Evolutionary conservation across 2,888 invertebrate species (phyloP), one percentile per base, ranked within the genome.

Genomic region (Eledone cirrhosa): DNA sequence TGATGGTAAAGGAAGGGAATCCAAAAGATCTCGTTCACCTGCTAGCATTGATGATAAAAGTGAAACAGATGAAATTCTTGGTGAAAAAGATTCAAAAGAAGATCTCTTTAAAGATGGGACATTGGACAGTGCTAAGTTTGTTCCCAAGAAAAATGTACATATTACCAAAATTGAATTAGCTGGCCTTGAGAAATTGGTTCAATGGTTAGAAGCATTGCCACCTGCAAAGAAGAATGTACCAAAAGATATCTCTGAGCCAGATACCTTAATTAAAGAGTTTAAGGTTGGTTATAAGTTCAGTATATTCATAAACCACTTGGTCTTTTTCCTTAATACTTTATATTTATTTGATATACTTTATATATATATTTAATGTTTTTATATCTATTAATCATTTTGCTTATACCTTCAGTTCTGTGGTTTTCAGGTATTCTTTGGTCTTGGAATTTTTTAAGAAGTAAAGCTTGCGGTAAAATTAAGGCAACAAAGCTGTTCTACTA

Each of bases 151-250:
- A 77, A 83, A 82, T 78, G 78, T 84, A 11, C 83, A 88, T 79
- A 80, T 90, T 80, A 88, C 88, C 13, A 83, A 83, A 72, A 87
- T 82, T 80, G 90, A 90, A 82, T 76, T 89, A 41, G 84, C 87
- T 63, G 90, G 90, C 8, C 82, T 91, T 53, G 96, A 80, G 24
- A 83, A 84, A 78, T 81, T 98, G 85, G 95, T 97, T 29, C 94
- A 96, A 93, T 97, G 96, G 92, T 92, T 98, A 27, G 96, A 97
- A 88, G 94, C 95, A 89, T 92, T 98, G 87, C 96, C 98, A 22
- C 94, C 95, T 0, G 95, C 95, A 80, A 96, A 96, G 88, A 97
- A 97, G 91, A 96, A 95, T 79, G 95, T 98, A 48, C 98, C 98
- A 1, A 97, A 96, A 85, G 92, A 98, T 77, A 94, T 98, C 31